phyloP scores from a whole-genome alignment of 1,140 invertebrate genomes.

The Neodiprion fabricii region DNA sequence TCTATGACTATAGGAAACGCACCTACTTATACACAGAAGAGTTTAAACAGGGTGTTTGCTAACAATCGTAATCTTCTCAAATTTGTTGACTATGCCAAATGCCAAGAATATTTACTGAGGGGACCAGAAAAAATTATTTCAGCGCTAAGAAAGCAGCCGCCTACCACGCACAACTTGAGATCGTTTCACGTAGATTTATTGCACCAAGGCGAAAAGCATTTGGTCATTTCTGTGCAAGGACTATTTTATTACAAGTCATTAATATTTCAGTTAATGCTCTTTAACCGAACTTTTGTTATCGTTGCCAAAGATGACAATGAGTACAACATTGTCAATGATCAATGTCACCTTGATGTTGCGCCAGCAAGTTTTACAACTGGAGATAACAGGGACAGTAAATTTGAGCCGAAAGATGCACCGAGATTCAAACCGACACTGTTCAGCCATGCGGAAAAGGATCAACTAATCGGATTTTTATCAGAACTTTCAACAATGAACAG shows the following conservation, averaged over 20 bases:
- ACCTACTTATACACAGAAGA: constrained; percentile 44
- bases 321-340: constrained; percentile 56
- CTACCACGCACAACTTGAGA: constrained; percentile 49
- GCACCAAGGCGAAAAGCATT: constrained; percentile 35
- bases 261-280: constrained; percentile 42
- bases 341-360: constrained; percentile 51
- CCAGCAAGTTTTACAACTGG: constrained; percentile 30
- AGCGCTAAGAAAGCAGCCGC: constrained; percentile 43
- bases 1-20: constrained; percentile 53
- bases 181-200: constrained; percentile 51
- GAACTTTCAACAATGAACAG: constrained; percentile 54
- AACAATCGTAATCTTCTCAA: constrained; percentile 56
- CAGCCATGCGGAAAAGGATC: constrained; percentile 50
- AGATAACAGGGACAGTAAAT: constrained; percentile 26
- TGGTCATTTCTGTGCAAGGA: constrained; percentile 50
- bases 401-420: constrained; percentile 28
- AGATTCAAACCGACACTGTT: constrained; percentile 47
- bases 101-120: constrained; percentile 50
- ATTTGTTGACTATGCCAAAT: constrained; percentile 58
- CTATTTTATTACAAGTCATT: constrained; percentile 48
- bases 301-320: constrained; percentile 53
- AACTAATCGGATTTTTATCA: constrained; percentile 48
- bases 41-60: constrained; percentile 47
- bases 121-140: constrained; percentile 56
- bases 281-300: constrained; percentile 53